phyloP scores from a whole-genome alignment of 2,888 invertebrate species.

The Xylocampa areola region DNA sequence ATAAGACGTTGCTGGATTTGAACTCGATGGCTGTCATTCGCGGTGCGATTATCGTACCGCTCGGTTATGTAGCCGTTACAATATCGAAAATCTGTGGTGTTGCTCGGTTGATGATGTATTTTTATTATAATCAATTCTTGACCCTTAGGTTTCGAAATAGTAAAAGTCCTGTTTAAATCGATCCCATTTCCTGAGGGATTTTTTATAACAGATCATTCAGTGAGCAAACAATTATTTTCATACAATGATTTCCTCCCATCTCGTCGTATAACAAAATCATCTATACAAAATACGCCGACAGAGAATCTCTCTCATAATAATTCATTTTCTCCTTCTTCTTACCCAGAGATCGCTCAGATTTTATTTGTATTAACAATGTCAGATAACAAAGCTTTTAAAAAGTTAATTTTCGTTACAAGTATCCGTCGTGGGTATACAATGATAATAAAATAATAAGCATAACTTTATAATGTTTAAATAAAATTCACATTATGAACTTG shows the following conservation, averaged over 20 bases:
- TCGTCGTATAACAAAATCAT: constrained; percentile 26
- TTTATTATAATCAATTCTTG: no score
- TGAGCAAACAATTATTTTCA: neutral
- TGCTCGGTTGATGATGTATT: no score
- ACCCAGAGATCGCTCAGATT: constrained; percentile 32
- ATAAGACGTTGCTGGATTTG: no score
- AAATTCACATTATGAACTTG: no score
- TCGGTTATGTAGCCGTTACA: no score
- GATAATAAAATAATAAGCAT: neutral
- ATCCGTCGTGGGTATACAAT: neutral
- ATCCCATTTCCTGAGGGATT: neutral
- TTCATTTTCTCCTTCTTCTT: constrained; percentile 33
- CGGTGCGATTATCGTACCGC: no score
- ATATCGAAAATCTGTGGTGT: no score
- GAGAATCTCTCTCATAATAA: constrained; percentile 46
- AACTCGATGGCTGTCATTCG: no score
- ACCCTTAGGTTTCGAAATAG: no score
- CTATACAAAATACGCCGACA: constrained; percentile 37
- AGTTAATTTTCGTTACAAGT: constrained; percentile 17
- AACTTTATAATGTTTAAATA: no score
- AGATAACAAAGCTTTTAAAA: constrained; percentile 44
- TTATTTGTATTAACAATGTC: constrained; percentile 33
- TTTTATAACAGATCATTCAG: neutral
- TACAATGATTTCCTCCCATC: neutral
- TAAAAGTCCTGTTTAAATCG: no score